Conservation (phyloP, 2,113 vertebrate genomes). For the Trinectes maculatus region DNA sequence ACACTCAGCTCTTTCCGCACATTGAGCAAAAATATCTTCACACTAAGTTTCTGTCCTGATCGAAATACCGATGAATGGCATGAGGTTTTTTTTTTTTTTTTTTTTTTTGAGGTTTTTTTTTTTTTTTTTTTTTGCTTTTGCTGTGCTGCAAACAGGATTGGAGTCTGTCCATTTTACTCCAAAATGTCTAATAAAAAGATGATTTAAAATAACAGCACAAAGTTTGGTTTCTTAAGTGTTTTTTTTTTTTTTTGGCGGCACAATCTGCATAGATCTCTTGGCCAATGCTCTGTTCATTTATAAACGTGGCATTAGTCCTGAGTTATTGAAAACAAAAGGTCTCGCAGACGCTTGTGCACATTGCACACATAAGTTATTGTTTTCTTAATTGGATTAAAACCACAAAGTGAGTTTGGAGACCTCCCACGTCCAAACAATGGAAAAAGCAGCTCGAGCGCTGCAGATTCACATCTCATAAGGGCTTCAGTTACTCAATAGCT, state of each 20-base stretch:
- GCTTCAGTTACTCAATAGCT: conserved; percentile 63
- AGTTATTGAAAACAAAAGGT: conserved; percentile 65
- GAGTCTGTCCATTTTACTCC: background rate
- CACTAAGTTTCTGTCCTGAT: conserved; percentile 1
- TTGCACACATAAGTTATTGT: conserved; percentile 65
- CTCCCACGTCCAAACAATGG: conserved; percentile 72
- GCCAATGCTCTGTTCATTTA: conserved; percentile 49
- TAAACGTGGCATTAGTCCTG: conserved; percentile 48
- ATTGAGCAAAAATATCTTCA: conserved; percentile 16
- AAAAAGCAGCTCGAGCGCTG: conserved; percentile 50
- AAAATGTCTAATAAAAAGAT: conserved; percentile 12
- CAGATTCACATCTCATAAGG: conserved; percentile 69
- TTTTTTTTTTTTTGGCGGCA: conserved; percentile 20
- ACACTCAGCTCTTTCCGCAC: conserved; percentile 37
- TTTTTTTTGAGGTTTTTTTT: background rate
- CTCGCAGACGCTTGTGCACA: conserved; percentile 52
- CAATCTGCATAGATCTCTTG: conserved; percentile 36
- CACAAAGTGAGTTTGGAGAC: conserved; percentile 73
- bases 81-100: background rate
- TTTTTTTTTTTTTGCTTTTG: background rate
- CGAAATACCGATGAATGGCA: background rate
- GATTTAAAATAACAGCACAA: conserved; percentile 24
- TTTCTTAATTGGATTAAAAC: conserved; percentile 76
- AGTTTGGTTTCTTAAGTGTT: conserved; percentile 34
- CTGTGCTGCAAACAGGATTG: background rate